Evolutionary conservation across 1,140 invertebrate species (phyloP).

Genomic region (Hylaeus volcanicus): DNA sequence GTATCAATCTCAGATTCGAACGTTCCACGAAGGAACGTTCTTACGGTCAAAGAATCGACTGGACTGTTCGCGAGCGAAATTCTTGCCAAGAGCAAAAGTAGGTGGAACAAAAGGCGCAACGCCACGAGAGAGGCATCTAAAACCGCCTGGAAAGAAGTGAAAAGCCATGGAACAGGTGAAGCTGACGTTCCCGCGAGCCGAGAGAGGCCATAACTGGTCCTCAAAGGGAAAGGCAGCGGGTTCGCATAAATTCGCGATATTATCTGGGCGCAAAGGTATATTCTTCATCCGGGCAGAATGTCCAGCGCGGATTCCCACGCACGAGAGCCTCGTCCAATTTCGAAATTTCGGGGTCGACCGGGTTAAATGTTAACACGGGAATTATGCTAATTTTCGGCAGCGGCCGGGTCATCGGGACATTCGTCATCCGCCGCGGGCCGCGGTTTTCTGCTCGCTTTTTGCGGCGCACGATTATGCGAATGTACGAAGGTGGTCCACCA

Average conservation of each 20-base stretch:
- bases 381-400: constrained; percentile 74
- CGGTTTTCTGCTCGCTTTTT: constrained; percentile 51
- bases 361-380: constrained; percentile 78
- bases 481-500: constrained; percentile 51
- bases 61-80: not conserved
- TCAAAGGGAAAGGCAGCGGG: constrained; percentile 43
- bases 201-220: constrained; percentile 20
- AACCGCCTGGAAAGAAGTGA: not conserved
- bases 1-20: no score
- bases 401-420: constrained; percentile 64
- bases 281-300: constrained; percentile 33
- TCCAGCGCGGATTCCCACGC: constrained; percentile 51
- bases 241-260: constrained; percentile 62
- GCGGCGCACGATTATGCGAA: constrained; percentile 51
- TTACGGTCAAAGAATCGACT: no score
- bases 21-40: no score
- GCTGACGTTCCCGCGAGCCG: constrained; percentile 3
- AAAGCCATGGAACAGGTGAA: constrained; percentile 28
- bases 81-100: not conserved
- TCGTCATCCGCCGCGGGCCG: constrained; percentile 67
- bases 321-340: constrained; percentile 62
- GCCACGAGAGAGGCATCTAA: not conserved
- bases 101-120: not conserved
- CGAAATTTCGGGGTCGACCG: constrained; percentile 58
- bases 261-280: constrained; percentile 53